Evolutionary conservation across 2,888 invertebrate genomes (phyloP).

Genomic region (Kryphioiulus occultus): DNA sequence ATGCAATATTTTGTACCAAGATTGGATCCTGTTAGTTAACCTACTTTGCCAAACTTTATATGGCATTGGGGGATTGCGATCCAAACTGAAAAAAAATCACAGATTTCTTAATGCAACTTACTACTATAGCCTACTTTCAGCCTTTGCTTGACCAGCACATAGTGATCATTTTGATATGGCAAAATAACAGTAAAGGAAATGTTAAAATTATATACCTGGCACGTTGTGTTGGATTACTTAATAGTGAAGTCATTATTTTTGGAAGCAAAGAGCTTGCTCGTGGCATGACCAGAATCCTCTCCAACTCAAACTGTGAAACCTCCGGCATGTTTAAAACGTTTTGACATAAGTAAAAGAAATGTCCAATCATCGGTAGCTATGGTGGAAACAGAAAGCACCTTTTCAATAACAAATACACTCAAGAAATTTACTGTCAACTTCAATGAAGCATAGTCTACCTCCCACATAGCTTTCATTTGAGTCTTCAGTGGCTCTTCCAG

Average conservation of each 20-base stretch:
- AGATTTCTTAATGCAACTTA: slow-evolving; percentile 10
- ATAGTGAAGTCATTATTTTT: slow-evolving; percentile 67
- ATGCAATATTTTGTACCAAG: slow-evolving; percentile 67
- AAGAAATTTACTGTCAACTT: not conserved
- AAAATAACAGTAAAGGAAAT: not conserved
- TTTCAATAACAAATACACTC: not conserved
- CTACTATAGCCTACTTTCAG: too few species aligned
- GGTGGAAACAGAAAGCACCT: slow-evolving; percentile 54
- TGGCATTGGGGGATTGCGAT: slow-evolving; percentile 67
- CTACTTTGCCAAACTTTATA: slow-evolving; percentile 68
- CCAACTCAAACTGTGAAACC: slow-evolving; percentile 69
- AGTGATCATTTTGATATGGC: not conserved
- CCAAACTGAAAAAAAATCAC: slow-evolving; percentile 58
- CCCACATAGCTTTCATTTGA: slow-evolving; percentile 68
- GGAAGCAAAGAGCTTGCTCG: slow-evolving; percentile 67
- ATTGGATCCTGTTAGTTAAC: slow-evolving; percentile 63
- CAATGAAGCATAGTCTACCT: slow-evolving; percentile 63
- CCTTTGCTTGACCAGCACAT: too few species aligned
- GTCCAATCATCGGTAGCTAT: slow-evolving; percentile 69
- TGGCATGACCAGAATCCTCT: slow-evolving; percentile 68
- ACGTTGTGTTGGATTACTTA: slow-evolving; percentile 64
- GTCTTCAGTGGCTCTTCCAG: slow-evolving; percentile 61
- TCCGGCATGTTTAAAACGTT: slow-evolving; percentile 66
- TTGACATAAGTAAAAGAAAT: slow-evolving; percentile 67
- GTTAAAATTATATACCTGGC: slow-evolving; percentile 58